These are phyloP conservation scores for Neogobius melanostomus DNA, from an alignment of 2,113 vertebrate species.

Conservation along the genomic window DNA sequence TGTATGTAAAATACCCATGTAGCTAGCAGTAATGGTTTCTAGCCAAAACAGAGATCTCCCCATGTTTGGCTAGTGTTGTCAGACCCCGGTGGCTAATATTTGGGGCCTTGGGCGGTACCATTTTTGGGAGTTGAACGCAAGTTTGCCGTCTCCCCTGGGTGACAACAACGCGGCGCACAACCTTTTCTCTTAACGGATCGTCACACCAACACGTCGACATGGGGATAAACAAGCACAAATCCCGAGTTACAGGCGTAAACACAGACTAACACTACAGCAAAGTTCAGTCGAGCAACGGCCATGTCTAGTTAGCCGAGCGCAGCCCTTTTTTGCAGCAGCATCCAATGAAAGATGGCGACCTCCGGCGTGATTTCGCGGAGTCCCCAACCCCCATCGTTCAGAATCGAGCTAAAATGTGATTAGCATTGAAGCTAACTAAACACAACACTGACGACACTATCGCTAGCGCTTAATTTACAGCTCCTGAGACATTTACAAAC, in stretches of 20 bases:
- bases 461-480: neutral
- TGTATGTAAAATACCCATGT: too few species aligned
- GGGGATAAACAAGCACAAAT: neutral
- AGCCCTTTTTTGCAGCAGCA: slow-evolving; percentile 34
- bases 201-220: too few species aligned
- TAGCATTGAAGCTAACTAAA: slow-evolving; percentile 32
- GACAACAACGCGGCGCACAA: neutral
- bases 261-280: neutral
- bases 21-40: too few species aligned
- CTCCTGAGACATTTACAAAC: too few species aligned
- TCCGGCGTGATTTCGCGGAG: slow-evolving; percentile 66
- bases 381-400: slow-evolving; percentile 34
- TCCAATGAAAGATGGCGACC: slow-evolving; percentile 73
- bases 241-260: neutral
- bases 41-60: too few species aligned
- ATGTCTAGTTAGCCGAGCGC: slow-evolving; percentile 23
- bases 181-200: neutral
- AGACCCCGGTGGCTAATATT: too few species aligned
- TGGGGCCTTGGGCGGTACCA: too few species aligned
- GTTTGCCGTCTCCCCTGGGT: neutral
- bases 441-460: neutral
- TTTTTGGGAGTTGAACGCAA: neutral
- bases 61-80: too few species aligned
- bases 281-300: slow-evolving; percentile 37
- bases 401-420: slow-evolving; percentile 26